Percentiles rank a stretch among this genome's conserved stretches.
Evolutionary conservation across 2,888 invertebrate species (phyloP).

Genomic region (Nephrotoma appendiculata): DNA sequence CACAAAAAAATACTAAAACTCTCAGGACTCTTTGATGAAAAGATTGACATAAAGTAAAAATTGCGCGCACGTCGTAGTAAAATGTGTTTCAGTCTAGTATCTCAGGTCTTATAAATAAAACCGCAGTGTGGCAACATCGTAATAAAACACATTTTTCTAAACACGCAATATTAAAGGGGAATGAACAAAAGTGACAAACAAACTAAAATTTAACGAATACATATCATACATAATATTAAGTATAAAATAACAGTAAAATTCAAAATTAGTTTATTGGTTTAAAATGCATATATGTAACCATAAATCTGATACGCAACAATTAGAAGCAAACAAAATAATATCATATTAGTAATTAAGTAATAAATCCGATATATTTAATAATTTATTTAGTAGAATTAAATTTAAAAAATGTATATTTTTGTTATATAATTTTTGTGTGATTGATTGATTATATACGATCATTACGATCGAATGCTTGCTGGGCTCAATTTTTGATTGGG

Average conservation of each 20-base stretch:
- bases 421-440: not conserved
- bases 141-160: not conserved
- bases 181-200: not conserved
- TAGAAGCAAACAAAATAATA: not conserved
- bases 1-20: not conserved
- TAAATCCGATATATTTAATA: not conserved
- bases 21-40: constrained; percentile 1
- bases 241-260: not conserved
- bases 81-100: not conserved
- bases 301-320: not conserved
- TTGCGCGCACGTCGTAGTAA: not conserved
- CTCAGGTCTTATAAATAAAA: not conserved
- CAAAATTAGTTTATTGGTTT: not conserved
- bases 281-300: not conserved
- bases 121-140: not conserved
- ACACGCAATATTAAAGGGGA: not conserved
- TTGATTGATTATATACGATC: not conserved
- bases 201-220: not conserved
- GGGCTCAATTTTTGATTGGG: not conserved
- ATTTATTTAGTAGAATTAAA: not conserved
- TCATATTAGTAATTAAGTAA: not conserved
- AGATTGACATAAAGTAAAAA: not conserved
- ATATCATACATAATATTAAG: not conserved
- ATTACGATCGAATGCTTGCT: not conserved
- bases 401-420: not conserved